Conservation (phyloP, 2,888 invertebrate genomes). For the Lasioglossum lativentre region DNA sequence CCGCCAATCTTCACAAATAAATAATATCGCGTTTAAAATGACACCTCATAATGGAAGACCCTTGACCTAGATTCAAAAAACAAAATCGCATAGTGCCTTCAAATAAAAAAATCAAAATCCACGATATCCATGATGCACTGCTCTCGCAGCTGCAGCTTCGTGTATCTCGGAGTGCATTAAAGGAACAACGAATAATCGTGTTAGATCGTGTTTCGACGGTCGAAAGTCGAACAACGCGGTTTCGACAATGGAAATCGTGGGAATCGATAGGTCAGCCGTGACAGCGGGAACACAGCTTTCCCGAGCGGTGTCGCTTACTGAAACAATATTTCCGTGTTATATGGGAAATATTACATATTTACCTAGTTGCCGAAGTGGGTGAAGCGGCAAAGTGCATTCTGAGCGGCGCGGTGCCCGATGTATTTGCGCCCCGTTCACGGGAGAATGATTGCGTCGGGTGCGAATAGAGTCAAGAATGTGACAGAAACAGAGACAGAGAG, state of each 20-base stretch:
- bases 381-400: slow-evolving; percentile 37
- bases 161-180: neutral
- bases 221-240: neutral
- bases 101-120: neutral
- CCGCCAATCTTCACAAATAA: no score
- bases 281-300: neutral
- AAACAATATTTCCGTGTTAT: slow-evolving; percentile 32
- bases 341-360: slow-evolving; percentile 18
- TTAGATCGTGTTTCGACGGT: neutral
- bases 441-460: slow-evolving; percentile 35
- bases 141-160: neutral
- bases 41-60: no score
- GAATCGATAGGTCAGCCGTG: slow-evolving; percentile 42
- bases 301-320: slow-evolving; percentile 14
- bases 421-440: slow-evolving; percentile 32
- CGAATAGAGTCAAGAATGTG: slow-evolving; percentile 2
- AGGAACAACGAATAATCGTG: neutral
- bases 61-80: neutral
- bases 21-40: no score
- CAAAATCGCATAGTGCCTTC: neutral
- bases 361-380: slow-evolving; percentile 2
- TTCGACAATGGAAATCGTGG: slow-evolving; percentile 16
- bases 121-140: neutral
- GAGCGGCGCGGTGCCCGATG: neutral
- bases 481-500: neutral